Percentiles rank a stretch among this genome's conserved stretches.
phyloP scores from a whole-genome alignment of 2,888 invertebrate species.

The Falcaria lacertinaria region DNA sequence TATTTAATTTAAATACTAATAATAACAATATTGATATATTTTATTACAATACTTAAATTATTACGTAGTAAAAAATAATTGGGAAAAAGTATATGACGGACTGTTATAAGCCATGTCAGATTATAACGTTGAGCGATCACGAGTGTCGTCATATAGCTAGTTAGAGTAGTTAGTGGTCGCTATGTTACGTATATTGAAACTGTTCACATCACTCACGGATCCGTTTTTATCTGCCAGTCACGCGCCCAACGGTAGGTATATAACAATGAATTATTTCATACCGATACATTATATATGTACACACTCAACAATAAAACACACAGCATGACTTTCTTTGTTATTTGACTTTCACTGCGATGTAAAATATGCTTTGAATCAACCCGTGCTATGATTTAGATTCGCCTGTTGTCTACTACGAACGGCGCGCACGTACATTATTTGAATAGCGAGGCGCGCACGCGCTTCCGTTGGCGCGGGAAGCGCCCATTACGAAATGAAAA shows the following conservation, averaged over 20 bases:
- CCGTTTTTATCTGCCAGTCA: constrained; percentile 36
- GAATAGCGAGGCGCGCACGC: constrained; percentile 49
- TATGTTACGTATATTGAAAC: constrained; percentile 14
- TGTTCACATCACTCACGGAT: constrained; percentile 20
- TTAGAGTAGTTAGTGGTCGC: no score
- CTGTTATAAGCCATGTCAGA: no score
- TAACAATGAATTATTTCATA: constrained; percentile 56
- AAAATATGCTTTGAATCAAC: constrained; percentile 21
- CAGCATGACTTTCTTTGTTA: constrained; percentile 54
- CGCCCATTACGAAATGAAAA: constrained; percentile 39
- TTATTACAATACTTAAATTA: no score
- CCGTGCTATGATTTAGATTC: constrained; percentile 29
- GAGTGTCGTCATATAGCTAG: no score
- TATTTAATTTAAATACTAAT: no score
- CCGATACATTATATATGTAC: constrained; percentile 18
- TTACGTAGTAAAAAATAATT: no score
- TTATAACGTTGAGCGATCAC: no score
- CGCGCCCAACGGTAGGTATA: constrained; percentile 39
- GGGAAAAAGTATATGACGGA: no score
- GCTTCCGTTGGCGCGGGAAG: constrained; percentile 52
- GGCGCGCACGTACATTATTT: constrained; percentile 35
- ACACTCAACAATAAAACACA: constrained; percentile 29
- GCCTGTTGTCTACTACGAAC: constrained; percentile 32
- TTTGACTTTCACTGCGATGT: constrained; percentile 44
- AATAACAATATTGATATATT: no score